Evolutionary conservation across 2,888 invertebrate species (phyloP).

Genomic region (Heteromyza rotundicornis): DNA sequence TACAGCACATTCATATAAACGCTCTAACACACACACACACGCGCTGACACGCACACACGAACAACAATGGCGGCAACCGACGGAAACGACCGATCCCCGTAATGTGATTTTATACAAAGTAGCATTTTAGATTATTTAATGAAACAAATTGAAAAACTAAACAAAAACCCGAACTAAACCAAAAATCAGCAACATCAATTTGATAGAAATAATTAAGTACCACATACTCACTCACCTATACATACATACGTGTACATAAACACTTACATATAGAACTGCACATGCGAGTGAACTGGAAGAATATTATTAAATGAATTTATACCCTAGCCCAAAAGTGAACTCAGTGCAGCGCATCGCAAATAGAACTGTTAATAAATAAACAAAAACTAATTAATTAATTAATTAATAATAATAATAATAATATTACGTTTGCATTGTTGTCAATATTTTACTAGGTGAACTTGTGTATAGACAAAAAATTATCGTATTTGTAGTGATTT

Average conservation of each 20-base stretch:
- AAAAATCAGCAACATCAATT: slow-evolving; percentile 16
- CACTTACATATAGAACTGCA: background rate
- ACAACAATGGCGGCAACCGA: slow-evolving; percentile 13
- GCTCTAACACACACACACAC: slow-evolving; percentile 24
- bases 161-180: slow-evolving; percentile 17
- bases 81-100: slow-evolving; percentile 26
- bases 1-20: slow-evolving; percentile 26
- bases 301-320: too few relatives aligned
- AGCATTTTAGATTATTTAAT: slow-evolving; percentile 36
- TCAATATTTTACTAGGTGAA: too few relatives aligned
- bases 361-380: too few relatives aligned
- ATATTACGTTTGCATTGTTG: too few relatives aligned
- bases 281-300: too few relatives aligned
- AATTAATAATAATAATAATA: too few relatives aligned
- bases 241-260: slow-evolving; percentile 4
- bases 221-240: slow-evolving; percentile 14
- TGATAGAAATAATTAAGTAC: slow-evolving; percentile 26
- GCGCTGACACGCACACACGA: slow-evolving; percentile 19
- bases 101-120: slow-evolving; percentile 46
- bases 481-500: too few relatives aligned
- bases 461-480: too few relatives aligned
- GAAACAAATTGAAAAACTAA: slow-evolving; percentile 19
- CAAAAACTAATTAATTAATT: too few relatives aligned
- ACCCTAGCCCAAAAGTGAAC: too few relatives aligned
- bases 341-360: too few relatives aligned